Percentiles rank a stretch among this genome's conserved stretches.
Evolutionary conservation across 2,888 invertebrate species (phyloP).

Genomic region (Halocaridina rubra): DNA sequence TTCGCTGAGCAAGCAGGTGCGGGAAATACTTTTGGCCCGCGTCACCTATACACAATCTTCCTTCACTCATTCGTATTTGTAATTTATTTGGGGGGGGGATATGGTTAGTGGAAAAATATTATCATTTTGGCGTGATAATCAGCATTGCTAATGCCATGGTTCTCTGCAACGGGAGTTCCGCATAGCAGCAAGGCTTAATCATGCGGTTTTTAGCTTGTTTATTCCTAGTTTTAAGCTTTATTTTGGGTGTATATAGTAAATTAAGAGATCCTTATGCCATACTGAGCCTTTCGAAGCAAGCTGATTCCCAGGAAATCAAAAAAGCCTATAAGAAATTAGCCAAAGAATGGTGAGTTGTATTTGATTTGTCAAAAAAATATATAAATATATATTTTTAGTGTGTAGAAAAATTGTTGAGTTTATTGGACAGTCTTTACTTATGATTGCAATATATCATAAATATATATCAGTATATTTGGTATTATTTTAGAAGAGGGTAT

Average conservation of each 20-base stretch:
- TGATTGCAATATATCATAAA: too few relatives aligned
- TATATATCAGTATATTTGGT: too few relatives aligned
- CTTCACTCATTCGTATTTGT: too few relatives aligned
- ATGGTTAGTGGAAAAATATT: not conserved
- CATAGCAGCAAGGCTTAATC: not conserved
- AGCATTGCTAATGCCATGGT: not conserved
- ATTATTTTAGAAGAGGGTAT: too few relatives aligned
- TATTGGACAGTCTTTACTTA: too few relatives aligned
- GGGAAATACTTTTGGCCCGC: too few relatives aligned
- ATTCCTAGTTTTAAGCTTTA: not conserved
- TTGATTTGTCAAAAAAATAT: not conserved
- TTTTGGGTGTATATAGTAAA: constrained; percentile 4
- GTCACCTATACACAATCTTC: too few relatives aligned
- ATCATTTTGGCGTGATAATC: not conserved
- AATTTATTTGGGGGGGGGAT: not conserved
- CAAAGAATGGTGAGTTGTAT: constrained; percentile 82
- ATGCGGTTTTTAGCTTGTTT: not conserved
- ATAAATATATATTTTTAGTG: too few relatives aligned
- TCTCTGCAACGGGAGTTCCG: not conserved
- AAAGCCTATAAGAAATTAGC: constrained; percentile 90
- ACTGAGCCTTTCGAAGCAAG: constrained; percentile 80
- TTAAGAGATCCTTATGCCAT: constrained; percentile 82
- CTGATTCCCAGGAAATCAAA: constrained; percentile 84
- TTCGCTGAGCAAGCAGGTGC: too few relatives aligned
- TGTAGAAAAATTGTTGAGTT: too few relatives aligned